Conservation (phyloP, 2,797 vertebrate species). For the Heterohyrax brucei region DNA sequence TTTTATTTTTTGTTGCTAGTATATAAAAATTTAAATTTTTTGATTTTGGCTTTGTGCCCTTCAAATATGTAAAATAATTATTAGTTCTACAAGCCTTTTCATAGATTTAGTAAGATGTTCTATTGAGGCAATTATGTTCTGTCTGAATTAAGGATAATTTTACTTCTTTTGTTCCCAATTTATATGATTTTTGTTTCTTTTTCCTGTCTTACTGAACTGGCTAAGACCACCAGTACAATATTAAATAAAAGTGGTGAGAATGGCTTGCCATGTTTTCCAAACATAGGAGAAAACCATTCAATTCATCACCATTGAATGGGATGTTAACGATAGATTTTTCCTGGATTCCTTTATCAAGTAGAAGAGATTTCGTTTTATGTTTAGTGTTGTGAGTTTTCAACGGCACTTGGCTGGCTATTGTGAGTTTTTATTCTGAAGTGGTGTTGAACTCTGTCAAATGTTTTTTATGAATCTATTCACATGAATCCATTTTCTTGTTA, state of each 20-base stretch:
- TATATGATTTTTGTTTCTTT: not conserved
- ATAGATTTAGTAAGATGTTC: not conserved
- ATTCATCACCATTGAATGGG: not conserved
- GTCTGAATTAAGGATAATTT: slow-evolving; percentile 5
- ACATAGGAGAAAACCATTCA: not conserved
- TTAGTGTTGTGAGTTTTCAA: not conserved
- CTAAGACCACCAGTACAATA: no score
- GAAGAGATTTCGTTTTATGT: not conserved
- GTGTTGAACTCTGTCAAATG: not conserved
- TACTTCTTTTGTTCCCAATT: slow-evolving; percentile 2
- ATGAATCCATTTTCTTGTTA: not conserved
- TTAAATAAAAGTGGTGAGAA: not conserved
- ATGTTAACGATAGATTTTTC: no score
- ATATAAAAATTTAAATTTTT: slow-evolving; percentile 30
- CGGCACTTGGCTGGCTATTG: no score
- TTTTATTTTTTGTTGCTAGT: not conserved
- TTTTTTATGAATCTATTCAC: slow-evolving; percentile 14
- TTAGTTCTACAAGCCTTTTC: slow-evolving; percentile 10
- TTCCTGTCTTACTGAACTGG: no score
- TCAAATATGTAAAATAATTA: not conserved
- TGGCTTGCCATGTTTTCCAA: not conserved
- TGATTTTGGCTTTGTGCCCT: not conserved
- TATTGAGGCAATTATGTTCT: not conserved
- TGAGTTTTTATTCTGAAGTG: slow-evolving; percentile 17
- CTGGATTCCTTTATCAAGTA: no score